These are phyloP conservation scores for Nebria ingens DNA, from an alignment of 1,140 invertebrate genomes.

Conservation along the genomic window DNA sequence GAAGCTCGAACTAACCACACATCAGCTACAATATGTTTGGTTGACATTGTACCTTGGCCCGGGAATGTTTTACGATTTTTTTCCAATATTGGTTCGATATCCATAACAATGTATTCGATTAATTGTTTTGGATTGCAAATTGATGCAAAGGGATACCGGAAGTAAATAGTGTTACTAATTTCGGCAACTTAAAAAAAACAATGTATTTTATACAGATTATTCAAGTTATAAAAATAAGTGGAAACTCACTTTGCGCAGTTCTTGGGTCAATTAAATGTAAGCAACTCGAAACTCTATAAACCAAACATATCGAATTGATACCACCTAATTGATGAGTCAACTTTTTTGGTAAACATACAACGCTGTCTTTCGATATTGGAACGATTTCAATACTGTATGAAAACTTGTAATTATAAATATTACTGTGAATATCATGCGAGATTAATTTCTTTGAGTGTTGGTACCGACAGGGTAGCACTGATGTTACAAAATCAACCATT, in stretches of 20 bases:
- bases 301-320: constrained; percentile 83
- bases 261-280: constrained; percentile 91
- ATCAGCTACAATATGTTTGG: constrained; percentile 84
- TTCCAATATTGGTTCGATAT: constrained; percentile 74
- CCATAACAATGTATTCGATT: constrained; percentile 90
- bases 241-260: constrained; percentile 71
- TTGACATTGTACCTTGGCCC: constrained; percentile 77
- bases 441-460: constrained; percentile 90
- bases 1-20: constrained; percentile 85
- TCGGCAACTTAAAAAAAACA: constrained; percentile 62
- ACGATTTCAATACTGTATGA: constrained; percentile 91
- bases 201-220: constrained; percentile 3
- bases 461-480: constrained; percentile 78
- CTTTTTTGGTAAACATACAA: constrained; percentile 85
- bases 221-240: constrained; percentile 13
- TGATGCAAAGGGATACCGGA: constrained; percentile 73
- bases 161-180: constrained; percentile 68
- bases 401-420: constrained; percentile 95
- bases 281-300: constrained; percentile 77
- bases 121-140: constrained; percentile 87
- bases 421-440: constrained; percentile 95
- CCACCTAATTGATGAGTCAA: constrained; percentile 84
- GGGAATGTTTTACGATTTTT: constrained; percentile 69
- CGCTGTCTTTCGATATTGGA: constrained; percentile 91
- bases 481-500: constrained; percentile 86